Evolutionary conservation across 2,113 vertebrate genomes (phyloP).

Genomic region (Ageneiosus marmoratus): DNA sequence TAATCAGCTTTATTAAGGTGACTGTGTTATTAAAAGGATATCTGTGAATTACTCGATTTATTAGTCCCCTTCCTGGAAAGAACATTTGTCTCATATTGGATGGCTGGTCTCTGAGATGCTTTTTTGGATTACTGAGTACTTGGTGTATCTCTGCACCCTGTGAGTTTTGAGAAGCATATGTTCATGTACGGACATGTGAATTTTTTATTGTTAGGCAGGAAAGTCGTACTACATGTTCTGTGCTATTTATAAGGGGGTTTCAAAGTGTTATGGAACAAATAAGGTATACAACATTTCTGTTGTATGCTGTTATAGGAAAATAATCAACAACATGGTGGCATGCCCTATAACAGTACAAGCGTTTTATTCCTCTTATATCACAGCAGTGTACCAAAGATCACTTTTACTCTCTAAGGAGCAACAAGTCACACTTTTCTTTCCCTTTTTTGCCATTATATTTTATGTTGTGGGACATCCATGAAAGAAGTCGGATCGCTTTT

Average conservation of each 20-base stretch:
- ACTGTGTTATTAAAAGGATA: not conserved
- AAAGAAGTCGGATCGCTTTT: not conserved
- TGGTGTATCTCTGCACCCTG: not conserved
- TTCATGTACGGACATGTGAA: not conserved
- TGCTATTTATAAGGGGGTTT: not conserved
- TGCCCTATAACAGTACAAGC: no score
- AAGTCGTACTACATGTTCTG: no score
- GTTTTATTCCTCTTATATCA: no score
- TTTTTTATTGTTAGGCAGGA: not conserved
- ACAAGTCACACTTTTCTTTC: not conserved
- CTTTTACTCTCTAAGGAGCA: not conserved
- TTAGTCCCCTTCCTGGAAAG: not conserved
- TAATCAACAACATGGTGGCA: not conserved
- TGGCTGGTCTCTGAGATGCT: not conserved
- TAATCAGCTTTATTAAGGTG: conserved; percentile 29
- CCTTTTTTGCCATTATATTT: not conserved
- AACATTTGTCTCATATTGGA: not conserved
- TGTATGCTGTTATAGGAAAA: not conserved
- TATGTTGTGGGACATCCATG: no score
- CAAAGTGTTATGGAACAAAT: not conserved
- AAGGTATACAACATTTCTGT: not conserved
- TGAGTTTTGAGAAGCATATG: not conserved
- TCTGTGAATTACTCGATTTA: not conserved
- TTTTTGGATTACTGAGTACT: not conserved
- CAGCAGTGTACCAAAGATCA: not conserved